These are phyloP conservation scores for Sebastes iracundus DNA, from an alignment of 2,797 vertebrate species.

Conservation along the genomic window DNA sequence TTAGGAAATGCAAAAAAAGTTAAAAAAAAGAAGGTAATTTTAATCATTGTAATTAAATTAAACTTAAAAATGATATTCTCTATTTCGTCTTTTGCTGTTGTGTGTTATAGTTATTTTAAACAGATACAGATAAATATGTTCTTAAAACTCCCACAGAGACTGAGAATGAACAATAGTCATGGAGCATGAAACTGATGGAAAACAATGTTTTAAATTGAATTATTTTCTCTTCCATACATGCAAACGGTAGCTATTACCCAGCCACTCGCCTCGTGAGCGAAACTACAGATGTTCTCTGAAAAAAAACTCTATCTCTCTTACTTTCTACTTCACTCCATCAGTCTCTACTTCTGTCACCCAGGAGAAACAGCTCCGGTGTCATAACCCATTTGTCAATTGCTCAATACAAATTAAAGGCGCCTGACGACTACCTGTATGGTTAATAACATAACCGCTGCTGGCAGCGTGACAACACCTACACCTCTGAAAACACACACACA, in stretches of 20 bases:
- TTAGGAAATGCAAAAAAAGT: not conserved
- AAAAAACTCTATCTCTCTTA: slow-evolving; percentile 33
- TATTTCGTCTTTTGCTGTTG: not conserved
- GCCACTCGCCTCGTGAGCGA: slow-evolving; percentile 37
- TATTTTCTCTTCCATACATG: slow-evolving; percentile 54
- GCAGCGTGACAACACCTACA: slow-evolving; percentile 69
- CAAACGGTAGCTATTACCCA: slow-evolving; percentile 62
- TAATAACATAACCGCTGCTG: slow-evolving; percentile 78
- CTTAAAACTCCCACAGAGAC: not conserved
- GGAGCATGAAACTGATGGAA: slow-evolving; percentile 26
- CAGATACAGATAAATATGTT: not conserved
- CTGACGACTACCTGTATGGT: slow-evolving; percentile 78
- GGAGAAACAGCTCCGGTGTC: slow-evolving; percentile 73
- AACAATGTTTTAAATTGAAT: slow-evolving; percentile 27
- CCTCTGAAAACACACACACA: slow-evolving; percentile 28
- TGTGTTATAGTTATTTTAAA: not conserved
- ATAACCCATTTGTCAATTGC: slow-evolving; percentile 82
- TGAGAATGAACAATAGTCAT: slow-evolving; percentile 12
- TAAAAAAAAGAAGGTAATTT: not conserved
- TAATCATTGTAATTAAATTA: not conserved
- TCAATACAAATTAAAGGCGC: slow-evolving; percentile 81
- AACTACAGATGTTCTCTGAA: slow-evolving; percentile 62
- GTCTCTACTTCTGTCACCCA: slow-evolving; percentile 64
- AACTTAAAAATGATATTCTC: not conserved
- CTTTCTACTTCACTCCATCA: slow-evolving; percentile 67